These are phyloP conservation scores for Pogonomyrmex californicus DNA, from an alignment of 1,140 invertebrate genomes.

Conservation along the genomic window DNA sequence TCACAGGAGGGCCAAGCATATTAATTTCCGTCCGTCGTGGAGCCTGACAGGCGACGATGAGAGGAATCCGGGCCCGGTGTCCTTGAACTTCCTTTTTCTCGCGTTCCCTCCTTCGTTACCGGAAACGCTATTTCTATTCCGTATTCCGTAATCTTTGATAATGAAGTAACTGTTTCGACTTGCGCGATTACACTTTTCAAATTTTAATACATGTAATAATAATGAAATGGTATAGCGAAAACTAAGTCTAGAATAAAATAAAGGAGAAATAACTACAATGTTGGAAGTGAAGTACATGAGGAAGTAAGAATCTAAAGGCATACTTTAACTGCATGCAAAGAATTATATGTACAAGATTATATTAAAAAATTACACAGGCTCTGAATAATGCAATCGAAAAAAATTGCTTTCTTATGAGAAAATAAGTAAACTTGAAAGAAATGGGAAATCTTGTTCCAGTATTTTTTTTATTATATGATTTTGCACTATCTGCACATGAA, in stretches of 20 bases:
- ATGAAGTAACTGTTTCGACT: neutral
- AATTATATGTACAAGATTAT: neutral
- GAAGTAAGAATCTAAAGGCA: neutral
- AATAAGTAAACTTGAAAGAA: neutral
- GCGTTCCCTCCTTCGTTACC: constrained; percentile 5
- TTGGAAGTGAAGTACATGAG: neutral
- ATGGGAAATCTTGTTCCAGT: no score
- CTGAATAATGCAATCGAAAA: no score
- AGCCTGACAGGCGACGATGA: constrained; percentile 58
- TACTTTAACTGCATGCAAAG: neutral
- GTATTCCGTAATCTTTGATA: neutral
- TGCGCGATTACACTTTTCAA: neutral
- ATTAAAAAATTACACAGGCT: neutral
- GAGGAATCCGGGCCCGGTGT: constrained; percentile 51
- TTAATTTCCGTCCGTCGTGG: constrained; percentile 53
- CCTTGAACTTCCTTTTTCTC: constrained; percentile 48
- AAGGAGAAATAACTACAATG: neutral
- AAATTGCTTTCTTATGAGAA: neutral
- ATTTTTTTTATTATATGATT: no score
- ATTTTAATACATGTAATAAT: neutral
- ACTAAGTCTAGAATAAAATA: neutral
- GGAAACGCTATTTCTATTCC: constrained; percentile 12
- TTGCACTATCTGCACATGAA: no score
- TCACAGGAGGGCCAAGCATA: constrained; percentile 59
- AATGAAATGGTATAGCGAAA: neutral